phyloP scores from a whole-genome alignment of 2,888 invertebrate species.

The Nezara viridula region DNA sequence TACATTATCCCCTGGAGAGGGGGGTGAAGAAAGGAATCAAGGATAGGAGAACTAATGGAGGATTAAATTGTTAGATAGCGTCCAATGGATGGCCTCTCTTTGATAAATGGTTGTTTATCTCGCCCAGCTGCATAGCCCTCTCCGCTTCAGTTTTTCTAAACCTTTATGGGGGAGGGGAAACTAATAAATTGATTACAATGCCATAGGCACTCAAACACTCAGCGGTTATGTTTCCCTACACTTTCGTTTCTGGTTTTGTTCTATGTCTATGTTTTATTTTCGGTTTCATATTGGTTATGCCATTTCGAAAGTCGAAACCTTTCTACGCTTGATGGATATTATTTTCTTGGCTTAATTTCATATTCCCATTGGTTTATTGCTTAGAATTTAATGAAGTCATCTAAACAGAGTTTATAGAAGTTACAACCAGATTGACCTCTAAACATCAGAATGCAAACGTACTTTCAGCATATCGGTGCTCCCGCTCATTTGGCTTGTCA shows the following conservation, averaged over 20 bases:
- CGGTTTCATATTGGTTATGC: not conserved
- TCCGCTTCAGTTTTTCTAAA: not conserved
- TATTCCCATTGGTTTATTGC: too few species aligned
- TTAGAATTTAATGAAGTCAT: too few species aligned
- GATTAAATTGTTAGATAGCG: constrained; percentile 42
- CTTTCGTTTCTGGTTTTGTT: not conserved
- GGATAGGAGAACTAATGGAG: constrained; percentile 39
- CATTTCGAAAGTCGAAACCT: not conserved
- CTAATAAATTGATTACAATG: not conserved
- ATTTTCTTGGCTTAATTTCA: too few species aligned
- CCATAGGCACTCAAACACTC: not conserved
- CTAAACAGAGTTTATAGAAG: too few species aligned
- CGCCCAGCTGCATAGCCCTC: not conserved
- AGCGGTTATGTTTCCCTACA: not conserved
- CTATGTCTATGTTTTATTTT: not conserved
- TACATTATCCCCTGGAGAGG: not conserved
- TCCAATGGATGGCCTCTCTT: not conserved
- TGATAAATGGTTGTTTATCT: constrained; percentile 44
- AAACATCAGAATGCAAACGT: too few species aligned
- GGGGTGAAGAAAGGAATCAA: constrained; percentile 6
- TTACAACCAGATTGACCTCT: too few species aligned
- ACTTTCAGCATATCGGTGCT: too few species aligned
- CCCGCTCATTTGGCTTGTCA: too few species aligned
- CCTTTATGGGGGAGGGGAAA: not conserved
- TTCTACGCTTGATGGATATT: not conserved